Base-by-base conservation (phyloP, 2,888 invertebrate genomes). In the Sipha maydis region DNA sequence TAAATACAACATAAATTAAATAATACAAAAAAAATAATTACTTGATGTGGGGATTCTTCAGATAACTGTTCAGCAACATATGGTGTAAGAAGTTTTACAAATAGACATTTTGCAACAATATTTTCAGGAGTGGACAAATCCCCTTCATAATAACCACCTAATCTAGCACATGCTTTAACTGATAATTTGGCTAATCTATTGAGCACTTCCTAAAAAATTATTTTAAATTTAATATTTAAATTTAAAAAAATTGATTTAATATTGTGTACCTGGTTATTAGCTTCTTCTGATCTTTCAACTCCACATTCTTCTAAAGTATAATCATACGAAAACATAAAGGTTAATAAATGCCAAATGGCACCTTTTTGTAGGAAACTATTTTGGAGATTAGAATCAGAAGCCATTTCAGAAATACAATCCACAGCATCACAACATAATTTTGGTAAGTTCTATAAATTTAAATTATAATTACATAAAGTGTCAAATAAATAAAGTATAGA, bases 281-380 rank as follows among this genome's bases (percentile, higher is more conserved):
- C 95, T 83, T 96, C 95, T 91, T 96, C 96, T 90, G 94, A 95
- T 41, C 95, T 95, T 90, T 97, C 96, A 0, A 99, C 96, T 0
- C 99, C 99, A 83, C 98, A 97, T 93, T 99, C 99, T 89, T 98
- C 96, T 90, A 99, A 93, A 8, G 99, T 99, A 92, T 96, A 99
- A 93, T 99, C 99, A 92, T 98, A 99, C 90, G 96, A 95, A 92
- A 99, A 97, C 92, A 97, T 95, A 91, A 97, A 96, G 0, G 97
- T 94, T 71, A 99, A 92, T 84, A 99, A 93, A 91, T 98, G 97
- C 96, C 97, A 99, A 7, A 99, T 92, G 0, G 96, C 97, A 17
- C 99, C 99, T 1, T 96, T 95, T 90, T 96, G 95, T 21, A 97
- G 94, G 56, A 98, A 92, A 91, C 95, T 95, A 92, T 95, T 94